Base-by-base conservation (phyloP, 2,797 vertebrate genomes). In the Sparidentex hasta region DNA sequence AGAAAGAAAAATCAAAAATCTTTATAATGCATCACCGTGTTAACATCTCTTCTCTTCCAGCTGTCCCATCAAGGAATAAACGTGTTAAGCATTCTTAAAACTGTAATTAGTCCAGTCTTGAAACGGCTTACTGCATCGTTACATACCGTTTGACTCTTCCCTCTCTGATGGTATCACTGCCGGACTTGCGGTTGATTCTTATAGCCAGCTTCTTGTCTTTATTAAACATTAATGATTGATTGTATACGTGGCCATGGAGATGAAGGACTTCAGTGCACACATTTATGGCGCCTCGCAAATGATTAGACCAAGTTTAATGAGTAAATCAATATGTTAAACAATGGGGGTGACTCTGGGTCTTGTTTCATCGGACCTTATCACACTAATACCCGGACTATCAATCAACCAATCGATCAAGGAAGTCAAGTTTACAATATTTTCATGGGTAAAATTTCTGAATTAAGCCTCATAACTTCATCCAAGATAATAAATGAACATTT, bases 161-260 rank as follows among this genome's bases (percentile, higher is more conserved):
- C 3, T 67, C n/a, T 6, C 50, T 74, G 86, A 90, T 87, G 65
- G 33, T 86, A 86, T 92, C 90, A 50, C 65, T 9, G 25, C 61
- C 6, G 20, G 73, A 29, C 81, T 16, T 41, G 54, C 71, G 11
- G 41, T 11, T 20, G 51, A 54, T 72, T 87, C 87, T 90, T 92
- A 92, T 90, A 89, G 74, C 3, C 70, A 23, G 75, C 71, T 74
- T 71, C 75, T 85, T 57, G 65, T 81, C 76, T 73, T 74, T 54
- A 91, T 94, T 7, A 92, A 93, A 91, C 81, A 92, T 94, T 92
- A 82, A 91, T 92, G 87, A 85, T 46, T 65, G 9, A 77, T 50
- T 85, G 88, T 86, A 66, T 86, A 21, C 46, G 88, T 92, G 62
- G 2, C 87, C 92, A 92, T 93, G 93, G 89, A 80, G 91, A 94